Evolutionary conservation across 2,113 vertebrate genomes (phyloP), one percentile per base, ranked within the genome.

Genomic region (Zosterops lateralis): DNA sequence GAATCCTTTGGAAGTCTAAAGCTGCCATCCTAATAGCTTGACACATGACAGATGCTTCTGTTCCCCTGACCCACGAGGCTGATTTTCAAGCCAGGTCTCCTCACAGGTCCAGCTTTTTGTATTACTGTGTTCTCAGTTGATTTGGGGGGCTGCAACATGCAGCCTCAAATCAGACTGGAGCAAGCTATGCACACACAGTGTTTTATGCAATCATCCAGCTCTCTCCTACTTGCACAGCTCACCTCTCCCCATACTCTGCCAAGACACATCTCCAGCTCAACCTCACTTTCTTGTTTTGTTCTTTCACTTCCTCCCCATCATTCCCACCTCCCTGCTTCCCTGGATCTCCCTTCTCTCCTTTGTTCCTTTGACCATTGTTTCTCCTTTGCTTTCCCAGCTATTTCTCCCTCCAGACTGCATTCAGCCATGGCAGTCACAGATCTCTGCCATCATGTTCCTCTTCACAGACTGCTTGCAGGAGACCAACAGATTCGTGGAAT

Each of bases 401-500:
- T 14, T 51, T 77, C 45, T 80, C 26, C 60, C 31, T 76, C 76
- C 54, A 56, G 50, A 25, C 17, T 10, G 18, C 2, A 3, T 34
- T 50, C 54, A 57, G 77, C 53, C 21, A 24, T 0, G 0, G 75
- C 25, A 60, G 50, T 21, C 45, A 31, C 1, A 5, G 34, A 56
- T 25, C 36, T 19, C 31, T 32, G 38, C 10, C 36, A 67, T 40
- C 28, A 9, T 2, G 19, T 3, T 84, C 17, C 64, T 56, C 68
- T 45, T 72, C 53, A 58, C 16, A 60, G 45, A 34, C 70, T 17
- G 20, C 36, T 4, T 32, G n/a, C 42, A 66, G 65, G 71, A 81
- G 11, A 78, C n/a, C 42, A 12, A 0, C 6, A 32, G 16, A 44
- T 40, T 71, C 1, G 3, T 11, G 11, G 31, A 70, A 56, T 1